These are phyloP conservation scores for Octopus bimaculoides DNA, from an alignment of 1,140 invertebrate genomes.

Conservation along the genomic window DNA sequence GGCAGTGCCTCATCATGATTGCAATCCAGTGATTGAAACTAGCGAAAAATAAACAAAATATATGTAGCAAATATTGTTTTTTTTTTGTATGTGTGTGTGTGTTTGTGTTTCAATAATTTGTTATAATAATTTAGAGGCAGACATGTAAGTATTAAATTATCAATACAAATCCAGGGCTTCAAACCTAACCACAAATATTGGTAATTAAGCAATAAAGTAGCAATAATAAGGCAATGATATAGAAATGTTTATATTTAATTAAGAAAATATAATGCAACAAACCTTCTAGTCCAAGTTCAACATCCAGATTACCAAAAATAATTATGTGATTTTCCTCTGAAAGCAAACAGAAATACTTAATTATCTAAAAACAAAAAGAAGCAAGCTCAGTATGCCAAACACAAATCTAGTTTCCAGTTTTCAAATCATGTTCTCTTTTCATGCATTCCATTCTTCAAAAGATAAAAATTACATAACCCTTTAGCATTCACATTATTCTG, in stretches of 20 bases:
- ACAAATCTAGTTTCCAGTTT: no score
- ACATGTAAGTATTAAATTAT: not conserved
- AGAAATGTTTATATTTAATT: not conserved
- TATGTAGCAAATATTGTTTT: no score
- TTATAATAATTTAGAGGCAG: not conserved
- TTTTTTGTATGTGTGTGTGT: not conserved
- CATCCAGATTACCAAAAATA: constrained; percentile 1
- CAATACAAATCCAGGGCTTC: not conserved
- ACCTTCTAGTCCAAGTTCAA: not conserved
- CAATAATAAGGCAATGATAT: not conserved
- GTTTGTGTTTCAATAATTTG: not conserved
- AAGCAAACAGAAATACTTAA: not conserved
- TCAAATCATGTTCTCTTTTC: no score
- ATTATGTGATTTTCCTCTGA: constrained; percentile 59
- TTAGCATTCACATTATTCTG: no score
- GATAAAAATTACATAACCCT: no score
- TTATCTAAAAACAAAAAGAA: no score
- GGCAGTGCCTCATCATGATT: no score
- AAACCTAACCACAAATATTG: not conserved
- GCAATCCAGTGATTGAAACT: no score
- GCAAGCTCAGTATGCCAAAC: no score
- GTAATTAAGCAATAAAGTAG: not conserved
- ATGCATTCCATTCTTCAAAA: no score
- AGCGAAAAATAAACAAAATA: no score
- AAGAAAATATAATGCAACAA: not conserved